A percentile compares a stretch with the other conserved stretches of the same genome.
Evolutionary conservation across 2,113 vertebrate species (phyloP).

Genomic region (Hyperopisus bebe): DNA sequence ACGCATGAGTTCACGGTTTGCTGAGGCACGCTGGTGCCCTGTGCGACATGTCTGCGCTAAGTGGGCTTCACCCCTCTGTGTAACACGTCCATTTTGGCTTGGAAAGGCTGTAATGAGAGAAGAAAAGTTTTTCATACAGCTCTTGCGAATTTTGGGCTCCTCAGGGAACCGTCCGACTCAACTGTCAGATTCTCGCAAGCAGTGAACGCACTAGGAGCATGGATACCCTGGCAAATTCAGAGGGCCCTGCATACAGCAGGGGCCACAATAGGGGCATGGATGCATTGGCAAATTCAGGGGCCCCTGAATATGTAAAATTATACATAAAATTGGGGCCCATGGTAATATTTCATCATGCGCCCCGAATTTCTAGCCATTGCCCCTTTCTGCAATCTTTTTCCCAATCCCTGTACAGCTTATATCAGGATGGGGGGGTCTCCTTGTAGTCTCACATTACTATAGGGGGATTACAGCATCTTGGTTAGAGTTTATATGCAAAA

Average conservation of each 20-base stretch:
- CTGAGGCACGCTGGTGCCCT: neutral
- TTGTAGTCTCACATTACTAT: neutral
- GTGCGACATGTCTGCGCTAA: neutral
- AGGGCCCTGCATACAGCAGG: too few species aligned
- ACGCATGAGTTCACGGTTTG: neutral
- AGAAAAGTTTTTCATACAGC: neutral
- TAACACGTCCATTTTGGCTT: neutral
- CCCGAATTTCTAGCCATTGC: neutral
- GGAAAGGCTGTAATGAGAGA: neutral
- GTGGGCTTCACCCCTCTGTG: neutral
- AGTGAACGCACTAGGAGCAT: neutral
- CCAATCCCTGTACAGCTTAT: neutral
- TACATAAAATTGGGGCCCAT: neutral
- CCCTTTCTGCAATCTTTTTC: neutral
- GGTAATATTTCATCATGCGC: neutral
- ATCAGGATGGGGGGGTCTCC: neutral
- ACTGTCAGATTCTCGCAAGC: neutral
- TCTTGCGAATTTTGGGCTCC: neutral
- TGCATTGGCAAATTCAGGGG: too few species aligned
- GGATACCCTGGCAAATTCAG: too few species aligned
- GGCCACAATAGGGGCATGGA: too few species aligned
- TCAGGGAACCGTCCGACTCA: neutral
- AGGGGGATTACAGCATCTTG: neutral
- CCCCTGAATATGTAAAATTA: too few species aligned
- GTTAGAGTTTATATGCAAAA: neutral